Percentiles rank a stretch among this genome's conserved stretches.
Conservation (phyloP, 1,140 invertebrate species). For the Acromyrmex echinatior region DNA sequence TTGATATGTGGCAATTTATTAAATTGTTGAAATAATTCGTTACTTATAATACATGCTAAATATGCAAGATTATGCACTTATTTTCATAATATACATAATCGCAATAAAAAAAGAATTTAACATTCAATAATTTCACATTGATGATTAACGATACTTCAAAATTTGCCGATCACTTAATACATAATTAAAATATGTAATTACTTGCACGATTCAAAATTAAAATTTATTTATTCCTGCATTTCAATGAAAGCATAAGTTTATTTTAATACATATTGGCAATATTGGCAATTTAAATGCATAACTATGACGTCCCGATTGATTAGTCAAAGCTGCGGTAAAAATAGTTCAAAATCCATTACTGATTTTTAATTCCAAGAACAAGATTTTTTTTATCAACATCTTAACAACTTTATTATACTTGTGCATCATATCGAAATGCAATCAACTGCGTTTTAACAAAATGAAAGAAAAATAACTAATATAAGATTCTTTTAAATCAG, state of each 20-base stretch:
- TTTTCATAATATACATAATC: background rate
- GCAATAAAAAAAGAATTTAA: background rate
- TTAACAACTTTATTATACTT: background rate
- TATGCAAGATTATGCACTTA: background rate
- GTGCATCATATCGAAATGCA: background rate
- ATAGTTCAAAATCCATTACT: background rate
- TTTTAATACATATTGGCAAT: background rate
- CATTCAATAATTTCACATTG: background rate
- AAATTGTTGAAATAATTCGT: background rate
- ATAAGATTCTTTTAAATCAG: background rate
- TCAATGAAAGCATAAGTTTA: background rate
- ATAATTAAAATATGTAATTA: background rate
- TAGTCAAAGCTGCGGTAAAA: background rate
- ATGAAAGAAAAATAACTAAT: background rate
- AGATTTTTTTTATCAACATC: background rate
- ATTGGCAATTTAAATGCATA: conserved; percentile 2
- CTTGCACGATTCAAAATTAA: background rate
- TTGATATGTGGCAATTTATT: background rate
- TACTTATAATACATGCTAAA: background rate
- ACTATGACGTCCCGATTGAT: background rate
- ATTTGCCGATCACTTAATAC: background rate
- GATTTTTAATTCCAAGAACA: background rate
- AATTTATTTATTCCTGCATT: background rate
- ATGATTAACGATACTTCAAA: background rate
- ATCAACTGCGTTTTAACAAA: background rate